Base-by-base conservation (phyloP, 2,797 vertebrate species). In the Enteromius anoplus region DNA sequence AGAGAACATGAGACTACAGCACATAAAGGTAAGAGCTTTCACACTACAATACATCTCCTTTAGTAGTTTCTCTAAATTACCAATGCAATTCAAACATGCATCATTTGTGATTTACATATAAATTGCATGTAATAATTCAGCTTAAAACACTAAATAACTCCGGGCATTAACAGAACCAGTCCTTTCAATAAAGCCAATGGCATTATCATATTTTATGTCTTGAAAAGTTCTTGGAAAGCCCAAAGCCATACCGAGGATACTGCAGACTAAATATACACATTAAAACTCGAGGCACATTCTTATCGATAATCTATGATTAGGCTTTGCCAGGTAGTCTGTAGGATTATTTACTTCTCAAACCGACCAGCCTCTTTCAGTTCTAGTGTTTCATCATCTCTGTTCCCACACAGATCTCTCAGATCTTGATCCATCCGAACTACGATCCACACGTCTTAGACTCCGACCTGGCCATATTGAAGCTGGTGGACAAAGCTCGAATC, bases 401-500 rank as follows among this genome's bases (percentile, higher is more conserved):
- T 71, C 29, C 26, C 40, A 68, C 29, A 81, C 88, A 98, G 97
- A 94, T 98, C 86, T 95, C 95, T 86, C 93, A 96, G 6, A 88
- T 97, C 88, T 93, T 95, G 80, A 90, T 96, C 51, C 95, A 97
- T 87, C 95, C 96, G 21, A 92, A 94, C 84, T 97, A 96, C 0
- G 91, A 95, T 84, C 93, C 95, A 6, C 88, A 95, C 83, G 89
- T 95, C 40, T 92, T 96, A 1, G 95, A 97, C 83, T 91, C 93
- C 0, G 93, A 95, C 66, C 91, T 97, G 29, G 97, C 97, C 5
- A 29, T 98, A 83, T 91, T 98, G 84, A 97, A 96, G 88, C 94
- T 98, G 10, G 90, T 92, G 85, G 95, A 96, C 91, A 98, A 97
- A 90, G 96, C 94, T 64, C 93, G 93, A 87, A 93, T 98, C 87